Percentiles rank a stretch among this genome's conserved stretches.
phyloP scores from a whole-genome alignment of 1,140 invertebrate genomes.

The Pogonomyrmex californicus region DNA sequence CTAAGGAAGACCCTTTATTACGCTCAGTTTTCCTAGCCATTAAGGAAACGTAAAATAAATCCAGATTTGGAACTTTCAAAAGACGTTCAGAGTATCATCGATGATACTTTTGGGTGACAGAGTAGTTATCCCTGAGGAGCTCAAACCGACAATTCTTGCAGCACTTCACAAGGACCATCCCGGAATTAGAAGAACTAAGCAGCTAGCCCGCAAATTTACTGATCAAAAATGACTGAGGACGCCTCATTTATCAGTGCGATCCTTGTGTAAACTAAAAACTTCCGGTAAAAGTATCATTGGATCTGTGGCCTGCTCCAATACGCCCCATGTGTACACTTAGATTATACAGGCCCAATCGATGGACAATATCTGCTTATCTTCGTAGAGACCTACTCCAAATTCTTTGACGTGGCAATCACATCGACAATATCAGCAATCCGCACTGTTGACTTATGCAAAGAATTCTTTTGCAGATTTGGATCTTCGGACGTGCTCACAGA shows the following conservation, averaged over 20 bases:
- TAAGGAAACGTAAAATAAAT: not conserved
- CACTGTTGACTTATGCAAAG: slow-evolving; percentile 30
- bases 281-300: slow-evolving; percentile 64
- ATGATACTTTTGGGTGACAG: slow-evolving; percentile 25
- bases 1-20: not conserved
- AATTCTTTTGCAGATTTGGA: slow-evolving; percentile 13
- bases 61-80: not conserved
- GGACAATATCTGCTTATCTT: slow-evolving; percentile 68
- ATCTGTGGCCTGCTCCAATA: slow-evolving; percentile 65
- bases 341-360: slow-evolving; percentile 67
- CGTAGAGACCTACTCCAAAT: slow-evolving; percentile 75
- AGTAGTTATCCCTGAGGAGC: slow-evolving; percentile 81
- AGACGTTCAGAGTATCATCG: not conserved
- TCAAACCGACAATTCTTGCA: slow-evolving; percentile 80
- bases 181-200: slow-evolving; percentile 87
- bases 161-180: slow-evolving; percentile 85
- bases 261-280: slow-evolving; percentile 67
- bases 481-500: not conserved
- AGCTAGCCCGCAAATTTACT: slow-evolving; percentile 86
- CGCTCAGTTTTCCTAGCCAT: slow-evolving; percentile 5
- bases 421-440: slow-evolving; percentile 38
- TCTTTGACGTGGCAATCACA: slow-evolving; percentile 57
- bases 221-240: slow-evolving; percentile 85
- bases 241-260: slow-evolving; percentile 78
- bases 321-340: slow-evolving; percentile 71